A percentile compares a stretch with the other conserved stretches of the same genome.
These are phyloP conservation scores for Lates japonicus DNA, from an alignment of 2,797 vertebrate species.

Conservation along the genomic window DNA sequence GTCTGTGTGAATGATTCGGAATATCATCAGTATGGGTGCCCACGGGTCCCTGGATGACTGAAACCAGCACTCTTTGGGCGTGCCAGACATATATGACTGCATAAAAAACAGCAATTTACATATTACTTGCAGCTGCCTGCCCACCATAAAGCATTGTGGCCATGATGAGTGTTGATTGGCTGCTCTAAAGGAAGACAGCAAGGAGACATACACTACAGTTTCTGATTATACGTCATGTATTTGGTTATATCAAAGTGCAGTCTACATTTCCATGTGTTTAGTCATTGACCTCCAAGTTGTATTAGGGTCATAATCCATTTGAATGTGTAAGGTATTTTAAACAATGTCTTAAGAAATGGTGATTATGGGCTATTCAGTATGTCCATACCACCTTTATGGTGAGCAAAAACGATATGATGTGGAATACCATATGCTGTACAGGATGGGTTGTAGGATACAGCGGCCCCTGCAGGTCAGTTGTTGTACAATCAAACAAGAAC, in stretches of 20 bases:
- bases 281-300: conserved; percentile 31
- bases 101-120: conserved; percentile 68
- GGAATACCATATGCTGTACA: background rate
- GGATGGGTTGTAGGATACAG: conserved; percentile 56
- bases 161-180: conserved; percentile 42
- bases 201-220: conserved; percentile 16
- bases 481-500: conserved; percentile 15
- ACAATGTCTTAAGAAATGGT: conserved; percentile 3
- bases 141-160: conserved; percentile 34
- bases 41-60: conserved; percentile 56
- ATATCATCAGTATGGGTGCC: conserved; percentile 58
- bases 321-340: conserved; percentile 36
- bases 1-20: conserved; percentile 36
- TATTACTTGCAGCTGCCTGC: conserved; percentile 56
- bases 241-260: conserved; percentile 24
- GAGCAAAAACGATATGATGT: background rate
- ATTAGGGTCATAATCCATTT: conserved; percentile 4
- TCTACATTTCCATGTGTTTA: conserved; percentile 31
- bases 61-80: conserved; percentile 28
- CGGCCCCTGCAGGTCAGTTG: conserved; percentile 63
- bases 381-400: too few relatives aligned
- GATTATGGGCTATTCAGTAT: too few relatives aligned
- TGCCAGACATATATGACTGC: conserved; percentile 33
- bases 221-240: conserved; percentile 32
- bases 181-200: conserved; percentile 22